A percentile compares a stretch with the other conserved stretches of the same genome.
Evolutionary conservation across 2,113 vertebrate genomes (phyloP).

Genomic region (Erinaceus europaeus): DNA sequence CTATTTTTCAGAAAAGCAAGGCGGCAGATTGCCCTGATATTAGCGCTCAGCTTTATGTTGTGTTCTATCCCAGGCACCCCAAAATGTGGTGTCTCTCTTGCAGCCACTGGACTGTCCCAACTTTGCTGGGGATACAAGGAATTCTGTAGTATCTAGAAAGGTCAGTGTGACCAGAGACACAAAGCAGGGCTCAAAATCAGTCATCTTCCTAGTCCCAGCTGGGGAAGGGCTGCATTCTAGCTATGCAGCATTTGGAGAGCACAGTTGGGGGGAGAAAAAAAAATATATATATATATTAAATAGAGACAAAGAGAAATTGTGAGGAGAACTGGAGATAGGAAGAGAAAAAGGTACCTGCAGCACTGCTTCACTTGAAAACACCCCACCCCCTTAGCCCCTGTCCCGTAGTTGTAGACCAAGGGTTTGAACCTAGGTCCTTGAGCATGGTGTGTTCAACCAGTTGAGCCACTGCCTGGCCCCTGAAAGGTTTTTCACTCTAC

Average conservation of each 20-base stretch:
- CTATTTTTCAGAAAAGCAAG: neutral
- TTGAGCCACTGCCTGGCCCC: too few relatives aligned
- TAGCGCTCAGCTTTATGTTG: accelerated
- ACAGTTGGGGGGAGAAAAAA: too few relatives aligned
- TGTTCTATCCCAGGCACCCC: neutral
- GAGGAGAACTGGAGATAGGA: too few relatives aligned
- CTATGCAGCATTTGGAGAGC: neutral
- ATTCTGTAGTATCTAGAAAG: neutral
- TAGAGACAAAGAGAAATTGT: too few relatives aligned
- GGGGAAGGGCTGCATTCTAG: neutral
- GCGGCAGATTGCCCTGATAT: accelerated
- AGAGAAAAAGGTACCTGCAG: too few relatives aligned
- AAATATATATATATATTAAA: too few relatives aligned
- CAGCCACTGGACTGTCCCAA: neutral
- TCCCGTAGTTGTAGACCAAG: too few relatives aligned
- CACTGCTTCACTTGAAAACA: too few relatives aligned
- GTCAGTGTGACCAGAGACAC: neutral
- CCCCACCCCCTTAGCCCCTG: too few relatives aligned
- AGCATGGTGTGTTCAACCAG: too few relatives aligned
- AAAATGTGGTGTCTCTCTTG: neutral
- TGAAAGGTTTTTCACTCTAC: neutral
- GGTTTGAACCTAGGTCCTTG: too few relatives aligned
- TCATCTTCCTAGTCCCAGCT: neutral
- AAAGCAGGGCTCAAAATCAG: neutral
- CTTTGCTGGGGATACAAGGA: accelerated